Base-by-base conservation (phyloP, 2,113 vertebrate genomes). In the Coptodon bakossiorum region DNA sequence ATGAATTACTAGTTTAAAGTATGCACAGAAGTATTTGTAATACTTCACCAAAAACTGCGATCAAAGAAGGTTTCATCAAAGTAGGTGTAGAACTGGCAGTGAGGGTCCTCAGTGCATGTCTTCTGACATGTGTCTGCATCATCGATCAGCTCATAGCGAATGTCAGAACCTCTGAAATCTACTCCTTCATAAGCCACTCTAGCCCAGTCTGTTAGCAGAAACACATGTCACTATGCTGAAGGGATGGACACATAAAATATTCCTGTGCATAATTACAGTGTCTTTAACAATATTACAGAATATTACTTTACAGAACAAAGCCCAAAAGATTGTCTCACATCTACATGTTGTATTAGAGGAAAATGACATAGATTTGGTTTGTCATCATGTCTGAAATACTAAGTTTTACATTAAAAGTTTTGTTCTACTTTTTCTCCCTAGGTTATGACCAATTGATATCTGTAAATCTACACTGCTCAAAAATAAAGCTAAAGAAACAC, bases 61-160 rank as follows among this genome's bases (percentile, higher is more conserved):
- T 68, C 34, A 68, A 40, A 68, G 34, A 68, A 68, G 19, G 36
- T 68, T 68, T 38, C 63, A 40, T 68, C 34, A 22, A 0, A 3
- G 6, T 95, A 96, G 24, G 78, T 85, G 90, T 92, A 96, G 92
- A 95, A 96, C 82, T 95, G 96, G 80, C 96, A 96, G 71, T 80
- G 16, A 1, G 79, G 57, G 16, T 95, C 91, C 2, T 36, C 81
- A 10, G 63, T 84, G 34, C 96, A 96, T 5, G 16, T 79, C 38
- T 2, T 87, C 86, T 93, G 88, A 48, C 95, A 96, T 1, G 11
- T 3, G 1, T 83, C 59, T 2, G 86, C 79, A 45, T 92, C 45
- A 5, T 94, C 86, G 83, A 84, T 17, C 63, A 82, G 4, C 48
- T 89, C 86, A 8, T 4, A 86, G 17, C 76, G 83, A 7, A 91